Evolutionary conservation across 2,797 vertebrate genomes (phyloP), one percentile per base, ranked within the genome.

Genomic region (Ptychadena robeensis): DNA sequence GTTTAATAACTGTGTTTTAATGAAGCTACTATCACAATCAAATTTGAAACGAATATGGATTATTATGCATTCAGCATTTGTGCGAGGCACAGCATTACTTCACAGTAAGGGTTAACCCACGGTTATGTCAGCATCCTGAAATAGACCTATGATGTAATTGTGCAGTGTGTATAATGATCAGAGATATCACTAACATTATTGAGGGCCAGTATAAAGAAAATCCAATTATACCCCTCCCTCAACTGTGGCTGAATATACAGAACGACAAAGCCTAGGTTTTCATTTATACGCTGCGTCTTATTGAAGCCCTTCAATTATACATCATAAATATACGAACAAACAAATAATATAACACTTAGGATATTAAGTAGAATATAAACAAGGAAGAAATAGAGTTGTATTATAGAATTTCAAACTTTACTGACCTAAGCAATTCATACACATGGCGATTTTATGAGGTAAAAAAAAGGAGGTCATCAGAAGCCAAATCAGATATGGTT

Each of bases 81-180:
- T 53, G 44, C 10, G 18, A 53, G 18, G 44, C 18, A n/a, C 44
- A 0, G 18, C 22, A 22, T 53, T 53, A 15, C 18, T 53, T 22
- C 6, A 25, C 27, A 68, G n/a, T 15, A 78, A 65, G 71, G 28
- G 72, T 80, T 85, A 80, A 80, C 61, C n/a, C 8, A 22, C 25
- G 61, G 59, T 79, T 66, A 80, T 76, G 83, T 80, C 83, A 76
- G 83, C 30, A 40, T 85, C 71, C 78, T 59, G 57, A 85, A 81
- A 85, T 85, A 85, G 78, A 70, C 1, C 65, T 38, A 75, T 85
- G 83, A 85, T 85, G 78, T 76, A 80, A 85, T 57, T 76, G 82
- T 80, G 83, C 78, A 72, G 83, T 69, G 64, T 64, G 72, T 76
- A 57, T 81, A 81, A 85, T 85, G 72, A 72, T 76, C 35, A 14